phyloP scores from a whole-genome alignment of 2,888 invertebrate genomes.

The Thysanoteuthis rhombus region DNA sequence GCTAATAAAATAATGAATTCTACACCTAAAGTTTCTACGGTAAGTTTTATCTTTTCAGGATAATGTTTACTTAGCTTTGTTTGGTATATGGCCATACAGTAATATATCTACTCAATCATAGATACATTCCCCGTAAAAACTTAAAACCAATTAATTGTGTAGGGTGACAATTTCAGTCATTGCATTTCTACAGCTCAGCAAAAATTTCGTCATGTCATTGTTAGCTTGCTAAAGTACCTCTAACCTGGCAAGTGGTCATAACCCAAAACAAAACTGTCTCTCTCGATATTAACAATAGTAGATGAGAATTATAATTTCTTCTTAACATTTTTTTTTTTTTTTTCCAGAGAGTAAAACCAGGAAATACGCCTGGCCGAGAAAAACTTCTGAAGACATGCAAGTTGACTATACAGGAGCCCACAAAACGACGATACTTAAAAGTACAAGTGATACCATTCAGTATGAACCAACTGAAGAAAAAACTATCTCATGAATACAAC shows the following conservation, averaged over 20 bases:
- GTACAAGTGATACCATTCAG: constrained; percentile 40
- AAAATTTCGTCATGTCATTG: no score
- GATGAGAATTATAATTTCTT: no score
- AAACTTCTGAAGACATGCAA: not conserved
- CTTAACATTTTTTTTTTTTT: not conserved
- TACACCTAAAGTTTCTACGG: not conserved
- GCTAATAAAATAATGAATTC: not conserved
- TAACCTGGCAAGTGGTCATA: no score
- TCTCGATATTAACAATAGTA: no score
- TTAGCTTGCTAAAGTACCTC: no score
- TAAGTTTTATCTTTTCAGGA: not conserved
- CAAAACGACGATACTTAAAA: not conserved
- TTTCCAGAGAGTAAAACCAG: not conserved
- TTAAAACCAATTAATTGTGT: no score
- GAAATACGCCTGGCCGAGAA: not conserved
- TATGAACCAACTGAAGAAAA: constrained; percentile 37
- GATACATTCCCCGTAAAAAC: no score
- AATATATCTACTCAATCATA: no score
- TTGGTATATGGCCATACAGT: not conserved
- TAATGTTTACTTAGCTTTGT: not conserved
- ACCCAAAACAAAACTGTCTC: no score
- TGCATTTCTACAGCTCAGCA: no score
- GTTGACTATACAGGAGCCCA: not conserved
- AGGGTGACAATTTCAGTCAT: no score
- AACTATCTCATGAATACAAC: not conserved